phyloP scores from a whole-genome alignment of 2,888 invertebrate species.

The Lochmaea crataegi region DNA sequence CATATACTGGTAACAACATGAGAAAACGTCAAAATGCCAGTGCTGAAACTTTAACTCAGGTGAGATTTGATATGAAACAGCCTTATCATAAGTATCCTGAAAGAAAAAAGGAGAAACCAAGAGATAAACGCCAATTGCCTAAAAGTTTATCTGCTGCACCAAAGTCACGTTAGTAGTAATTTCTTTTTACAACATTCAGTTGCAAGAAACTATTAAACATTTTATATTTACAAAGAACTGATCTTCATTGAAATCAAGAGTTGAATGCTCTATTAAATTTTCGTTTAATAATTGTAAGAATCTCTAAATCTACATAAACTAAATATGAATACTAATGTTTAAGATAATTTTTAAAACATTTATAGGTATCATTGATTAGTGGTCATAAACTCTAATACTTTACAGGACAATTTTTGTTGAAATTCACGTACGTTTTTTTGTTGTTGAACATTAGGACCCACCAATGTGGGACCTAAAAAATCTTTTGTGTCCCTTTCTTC shows the following conservation, averaged over 20 bases:
- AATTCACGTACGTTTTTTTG: no score
- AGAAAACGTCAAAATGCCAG: slow-evolving; percentile 72
- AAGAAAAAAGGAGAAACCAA: slow-evolving; percentile 52
- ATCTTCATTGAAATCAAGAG: neutral
- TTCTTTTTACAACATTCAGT: slow-evolving; percentile 17
- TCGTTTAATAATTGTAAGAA: no score
- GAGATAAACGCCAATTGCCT: slow-evolving; percentile 50
- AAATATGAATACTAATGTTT: no score
- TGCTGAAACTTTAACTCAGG: slow-evolving; percentile 56
- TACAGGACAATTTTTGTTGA: no score
- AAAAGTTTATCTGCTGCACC: slow-evolving; percentile 53
- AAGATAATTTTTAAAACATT: no score
- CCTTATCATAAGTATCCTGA: slow-evolving; percentile 62
- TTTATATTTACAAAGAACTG: neutral
- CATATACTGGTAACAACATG: slow-evolving; percentile 99
- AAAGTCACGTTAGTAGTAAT: slow-evolving; percentile 48
- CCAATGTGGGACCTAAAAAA: no score
- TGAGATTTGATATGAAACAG: slow-evolving; percentile 59
- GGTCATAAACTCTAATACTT: no score
- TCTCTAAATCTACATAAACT: no score
- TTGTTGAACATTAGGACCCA: no score
- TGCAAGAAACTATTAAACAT: neutral
- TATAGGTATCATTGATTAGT: no score
- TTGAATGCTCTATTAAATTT: no score
- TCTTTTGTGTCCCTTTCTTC: no score